These are phyloP conservation scores for Lota lota DNA, from an alignment of 2,113 vertebrate species.

Conservation along the genomic window DNA sequence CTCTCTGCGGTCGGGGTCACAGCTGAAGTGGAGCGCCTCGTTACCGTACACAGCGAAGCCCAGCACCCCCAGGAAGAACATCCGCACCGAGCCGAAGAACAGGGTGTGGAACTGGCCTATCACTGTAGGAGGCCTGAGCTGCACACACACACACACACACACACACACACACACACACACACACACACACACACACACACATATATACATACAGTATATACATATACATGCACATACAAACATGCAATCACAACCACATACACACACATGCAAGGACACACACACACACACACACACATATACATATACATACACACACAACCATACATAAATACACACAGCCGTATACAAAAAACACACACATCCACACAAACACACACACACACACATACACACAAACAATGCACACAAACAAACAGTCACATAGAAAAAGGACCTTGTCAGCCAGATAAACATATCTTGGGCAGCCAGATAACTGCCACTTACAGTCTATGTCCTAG, in stretches of 20 bases:
- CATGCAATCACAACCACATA: not conserved
- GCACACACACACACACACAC: conserved; percentile 12
- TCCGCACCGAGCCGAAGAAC: conserved; percentile 85
- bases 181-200: not conserved
- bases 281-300: not conserved
- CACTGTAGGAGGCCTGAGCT: conserved; percentile 85
- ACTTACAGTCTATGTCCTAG: too few species aligned
- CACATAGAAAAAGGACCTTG: conserved; percentile 36
- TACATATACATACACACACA: not conserved
- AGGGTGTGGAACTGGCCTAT: conserved; percentile 86
- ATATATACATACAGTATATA: not conserved
- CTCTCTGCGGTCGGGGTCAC: conserved; percentile 82
- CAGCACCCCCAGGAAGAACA: conserved; percentile 84
- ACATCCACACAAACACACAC: not conserved
- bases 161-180: not conserved
- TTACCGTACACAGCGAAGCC: conserved; percentile 87
- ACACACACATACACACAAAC: conserved; percentile 12
- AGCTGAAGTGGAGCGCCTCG: conserved; percentile 88
- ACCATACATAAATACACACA: not conserved
- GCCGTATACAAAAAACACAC: too few species aligned
- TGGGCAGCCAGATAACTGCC: too few species aligned
- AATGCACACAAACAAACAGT: not conserved
- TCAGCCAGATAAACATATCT: conserved; percentile 31
- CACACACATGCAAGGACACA: too few species aligned
- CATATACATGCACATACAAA: not conserved